Conservation (phyloP, 2,888 invertebrate genomes). For the Ypsolopha sequella region DNA sequence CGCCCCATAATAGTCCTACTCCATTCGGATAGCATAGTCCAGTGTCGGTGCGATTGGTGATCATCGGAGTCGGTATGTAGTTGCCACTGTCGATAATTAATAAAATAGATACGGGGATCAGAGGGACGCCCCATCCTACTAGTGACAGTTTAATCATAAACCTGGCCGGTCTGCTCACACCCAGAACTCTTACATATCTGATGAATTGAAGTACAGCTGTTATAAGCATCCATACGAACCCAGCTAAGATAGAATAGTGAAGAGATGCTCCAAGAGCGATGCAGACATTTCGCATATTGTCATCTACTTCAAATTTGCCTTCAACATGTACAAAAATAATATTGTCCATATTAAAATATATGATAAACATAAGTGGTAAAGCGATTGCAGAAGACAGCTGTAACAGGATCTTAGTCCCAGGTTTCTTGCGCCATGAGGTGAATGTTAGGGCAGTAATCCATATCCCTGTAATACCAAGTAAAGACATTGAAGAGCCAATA, state of each 20-base stretch:
- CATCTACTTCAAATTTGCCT: constrained; percentile 21
- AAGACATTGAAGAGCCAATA: constrained; percentile 70
- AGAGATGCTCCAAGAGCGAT: constrained; percentile 72
- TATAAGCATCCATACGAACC: constrained; percentile 81
- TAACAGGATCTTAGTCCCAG: constrained; percentile 75
- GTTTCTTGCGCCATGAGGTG: constrained; percentile 71
- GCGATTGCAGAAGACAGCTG: constrained; percentile 74
- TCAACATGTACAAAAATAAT: constrained; percentile 29
- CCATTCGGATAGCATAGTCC: constrained; percentile 70
- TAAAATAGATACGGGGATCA: constrained; percentile 63
- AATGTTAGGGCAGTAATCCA: constrained; percentile 71
- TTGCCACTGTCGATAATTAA: constrained; percentile 50
- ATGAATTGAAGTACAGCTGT: constrained; percentile 77
- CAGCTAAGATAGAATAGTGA: constrained; percentile 76
- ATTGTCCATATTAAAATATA: constrained; percentile 42
- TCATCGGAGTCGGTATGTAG: constrained; percentile 39
- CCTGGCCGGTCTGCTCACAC: constrained; percentile 64
- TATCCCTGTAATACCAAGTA: constrained; percentile 69
- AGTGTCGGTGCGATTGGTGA: neutral
- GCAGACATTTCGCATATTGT: constrained; percentile 47
- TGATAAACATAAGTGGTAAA: constrained; percentile 64
- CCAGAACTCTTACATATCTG: constrained; percentile 76
- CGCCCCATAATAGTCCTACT: constrained; percentile 50
- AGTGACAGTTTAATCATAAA: constrained; percentile 74
- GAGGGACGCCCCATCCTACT: constrained; percentile 74